phyloP scores from a whole-genome alignment of 92 coral and sea anemone genomes.

The Pocillopora grandis region DNA sequence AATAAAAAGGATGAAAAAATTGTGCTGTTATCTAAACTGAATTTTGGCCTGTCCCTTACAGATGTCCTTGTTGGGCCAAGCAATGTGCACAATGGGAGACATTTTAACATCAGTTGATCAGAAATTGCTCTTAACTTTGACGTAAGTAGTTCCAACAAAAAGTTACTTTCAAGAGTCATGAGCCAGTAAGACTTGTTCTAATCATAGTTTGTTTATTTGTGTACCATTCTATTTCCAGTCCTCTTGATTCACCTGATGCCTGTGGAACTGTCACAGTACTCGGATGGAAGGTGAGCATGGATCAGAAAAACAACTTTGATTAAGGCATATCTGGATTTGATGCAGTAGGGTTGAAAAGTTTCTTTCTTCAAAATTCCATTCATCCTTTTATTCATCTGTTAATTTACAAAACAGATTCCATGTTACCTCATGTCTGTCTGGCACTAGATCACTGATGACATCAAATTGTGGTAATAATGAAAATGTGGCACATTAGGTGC shows the following conservation, averaged over 20 bases:
- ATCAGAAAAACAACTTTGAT: background rate
- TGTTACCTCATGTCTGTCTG: no score
- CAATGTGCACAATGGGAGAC: conserved; percentile 95
- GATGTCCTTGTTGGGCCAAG: conserved; percentile 98
- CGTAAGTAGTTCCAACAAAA: conserved; percentile 60
- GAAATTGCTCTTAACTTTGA: conserved; percentile 78
- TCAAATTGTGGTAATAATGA: no score
- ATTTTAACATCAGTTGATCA: conserved; percentile 77
- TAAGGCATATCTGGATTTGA: background rate
- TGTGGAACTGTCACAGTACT: conserved; percentile 93
- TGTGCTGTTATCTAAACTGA: background rate
- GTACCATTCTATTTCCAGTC: conserved; percentile 37
- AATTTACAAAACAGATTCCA: no score
- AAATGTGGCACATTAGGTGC: no score
- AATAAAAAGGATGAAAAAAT: background rate
- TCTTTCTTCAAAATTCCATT: no score
- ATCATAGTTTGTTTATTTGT: background rate
- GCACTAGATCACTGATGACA: no score
- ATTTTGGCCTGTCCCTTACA: conserved; percentile 20
- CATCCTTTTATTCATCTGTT: no score
- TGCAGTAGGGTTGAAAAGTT: no score
- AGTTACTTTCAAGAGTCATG: background rate
- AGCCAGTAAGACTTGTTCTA: background rate
- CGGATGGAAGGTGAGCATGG: conserved; percentile 90
- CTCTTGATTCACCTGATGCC: conserved; percentile 86